Evolutionary conservation across 2,113 vertebrate genomes (phyloP).

Genomic region (Phocoena phocoena): DNA sequence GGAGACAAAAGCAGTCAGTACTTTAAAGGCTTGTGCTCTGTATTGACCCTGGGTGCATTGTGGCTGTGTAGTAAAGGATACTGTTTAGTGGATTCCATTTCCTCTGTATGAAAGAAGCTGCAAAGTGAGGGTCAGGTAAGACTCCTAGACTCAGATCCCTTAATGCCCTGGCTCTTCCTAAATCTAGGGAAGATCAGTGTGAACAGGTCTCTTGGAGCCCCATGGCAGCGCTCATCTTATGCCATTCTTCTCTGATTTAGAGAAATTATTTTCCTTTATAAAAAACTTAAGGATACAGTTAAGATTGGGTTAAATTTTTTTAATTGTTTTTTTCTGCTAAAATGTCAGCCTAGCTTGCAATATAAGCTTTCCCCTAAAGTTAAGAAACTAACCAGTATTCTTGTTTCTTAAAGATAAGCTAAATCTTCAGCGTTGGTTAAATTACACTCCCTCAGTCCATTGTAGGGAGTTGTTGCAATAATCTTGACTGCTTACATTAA

Average conservation of each 20-base stretch:
- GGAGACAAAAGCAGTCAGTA: neutral
- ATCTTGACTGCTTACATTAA: neutral
- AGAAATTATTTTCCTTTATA: neutral
- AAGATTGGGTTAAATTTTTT: neutral
- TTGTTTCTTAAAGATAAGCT: slow-evolving; percentile 28
- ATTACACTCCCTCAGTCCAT: neutral
- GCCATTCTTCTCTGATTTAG: neutral
- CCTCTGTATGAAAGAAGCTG: neutral
- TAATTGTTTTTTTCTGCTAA: slow-evolving; percentile 13
- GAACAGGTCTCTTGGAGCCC: neutral
- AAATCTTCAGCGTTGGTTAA: neutral
- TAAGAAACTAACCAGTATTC: slow-evolving; percentile 4
- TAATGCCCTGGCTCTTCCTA: neutral
- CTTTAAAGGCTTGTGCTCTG: neutral
- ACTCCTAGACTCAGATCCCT: neutral
- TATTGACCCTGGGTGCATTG: neutral
- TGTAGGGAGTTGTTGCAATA: neutral
- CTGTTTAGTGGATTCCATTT: neutral
- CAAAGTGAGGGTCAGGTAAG: neutral
- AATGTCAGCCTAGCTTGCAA: slow-evolving; percentile 28
- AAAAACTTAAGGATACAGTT: slow-evolving; percentile 26
- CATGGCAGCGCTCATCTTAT: neutral
- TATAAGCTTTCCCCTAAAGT: neutral
- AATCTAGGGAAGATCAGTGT: neutral
- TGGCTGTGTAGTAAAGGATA: neutral